Conservation (phyloP, 2,888 invertebrate species). For the Herminia tarsipennalis region DNA sequence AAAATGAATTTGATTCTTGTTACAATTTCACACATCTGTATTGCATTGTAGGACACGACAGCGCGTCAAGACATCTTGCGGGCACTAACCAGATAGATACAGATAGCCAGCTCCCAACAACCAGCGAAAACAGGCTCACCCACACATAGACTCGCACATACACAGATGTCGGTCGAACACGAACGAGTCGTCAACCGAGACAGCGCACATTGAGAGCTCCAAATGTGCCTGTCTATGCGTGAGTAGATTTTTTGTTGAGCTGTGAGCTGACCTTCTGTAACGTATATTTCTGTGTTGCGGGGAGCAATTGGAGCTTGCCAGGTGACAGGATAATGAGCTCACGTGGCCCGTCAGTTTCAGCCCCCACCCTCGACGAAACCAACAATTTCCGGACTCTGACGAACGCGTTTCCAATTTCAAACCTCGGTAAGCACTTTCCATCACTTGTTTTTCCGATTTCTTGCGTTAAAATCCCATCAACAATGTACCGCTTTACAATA, state of each 20-base stretch:
- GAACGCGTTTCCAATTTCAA: constrained; percentile 81
- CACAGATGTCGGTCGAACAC: too few relatives aligned
- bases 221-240: too few relatives aligned
- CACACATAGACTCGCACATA: too few relatives aligned
- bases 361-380: constrained; percentile 56
- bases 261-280: too few relatives aligned
- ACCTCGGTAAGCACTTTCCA: constrained; percentile 75
- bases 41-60: constrained; percentile 20
- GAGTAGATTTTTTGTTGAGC: too few relatives aligned
- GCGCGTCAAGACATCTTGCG: constrained; percentile 38
- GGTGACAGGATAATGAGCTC: constrained; percentile 71
- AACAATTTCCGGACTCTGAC: constrained; percentile 79
- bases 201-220: too few relatives aligned
- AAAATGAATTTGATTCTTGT: too few relatives aligned
- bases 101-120: too few relatives aligned
- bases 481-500: constrained; percentile 21
- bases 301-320: constrained; percentile 47
- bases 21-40: constrained; percentile 1
- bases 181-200: too few relatives aligned
- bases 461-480: constrained; percentile 42
- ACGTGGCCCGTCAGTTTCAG: constrained; percentile 64
- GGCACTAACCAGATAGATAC: too few relatives aligned
- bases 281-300: too few relatives aligned
- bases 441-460: constrained; percentile 65
- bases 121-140: too few relatives aligned